phyloP scores from a whole-genome alignment of 2,888 invertebrate species.

The Miltochrista miniata region DNA sequence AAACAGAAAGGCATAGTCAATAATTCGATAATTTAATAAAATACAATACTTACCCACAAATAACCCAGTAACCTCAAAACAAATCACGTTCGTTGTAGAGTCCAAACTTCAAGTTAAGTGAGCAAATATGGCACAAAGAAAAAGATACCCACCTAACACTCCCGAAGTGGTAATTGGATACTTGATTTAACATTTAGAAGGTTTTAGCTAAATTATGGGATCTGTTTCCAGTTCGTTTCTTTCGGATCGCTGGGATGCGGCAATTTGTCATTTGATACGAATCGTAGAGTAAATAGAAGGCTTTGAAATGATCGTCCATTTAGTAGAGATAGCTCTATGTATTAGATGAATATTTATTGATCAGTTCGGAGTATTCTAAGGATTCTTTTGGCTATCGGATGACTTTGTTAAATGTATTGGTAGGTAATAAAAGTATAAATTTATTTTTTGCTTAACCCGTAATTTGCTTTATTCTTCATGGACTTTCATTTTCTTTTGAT shows the following conservation, averaged over 20 bases:
- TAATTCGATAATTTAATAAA: no score
- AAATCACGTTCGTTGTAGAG: no score
- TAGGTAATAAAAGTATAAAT: no score
- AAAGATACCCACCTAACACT: conserved; percentile 5
- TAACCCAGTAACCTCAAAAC: no score
- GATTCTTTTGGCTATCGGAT: background rate
- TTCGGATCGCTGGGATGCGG: conserved; percentile 1
- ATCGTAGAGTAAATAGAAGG: background rate
- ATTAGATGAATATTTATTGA: conserved; percentile 1
- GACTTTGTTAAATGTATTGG: background rate
- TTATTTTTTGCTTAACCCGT: no score
- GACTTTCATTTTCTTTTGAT: no score
- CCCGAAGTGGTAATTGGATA: conserved; percentile 2
- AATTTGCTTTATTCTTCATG: no score
- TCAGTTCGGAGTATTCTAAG: background rate
- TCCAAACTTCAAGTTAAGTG: no score
- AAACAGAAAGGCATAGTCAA: no score
- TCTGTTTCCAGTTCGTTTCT: conserved; percentile 5
- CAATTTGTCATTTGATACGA: conserved; percentile 9
- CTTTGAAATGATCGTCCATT: conserved; percentile 5
- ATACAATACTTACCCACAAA: no score
- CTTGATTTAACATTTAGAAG: conserved; percentile 2
- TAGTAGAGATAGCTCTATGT: background rate
- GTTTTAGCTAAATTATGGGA: conserved; percentile 1
- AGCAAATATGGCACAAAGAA: no score